Percentiles rank a stretch among this genome's conserved stretches.
Evolutionary conservation across 2,113 vertebrate species (phyloP).

Genomic region (Diadophis punctatus): DNA sequence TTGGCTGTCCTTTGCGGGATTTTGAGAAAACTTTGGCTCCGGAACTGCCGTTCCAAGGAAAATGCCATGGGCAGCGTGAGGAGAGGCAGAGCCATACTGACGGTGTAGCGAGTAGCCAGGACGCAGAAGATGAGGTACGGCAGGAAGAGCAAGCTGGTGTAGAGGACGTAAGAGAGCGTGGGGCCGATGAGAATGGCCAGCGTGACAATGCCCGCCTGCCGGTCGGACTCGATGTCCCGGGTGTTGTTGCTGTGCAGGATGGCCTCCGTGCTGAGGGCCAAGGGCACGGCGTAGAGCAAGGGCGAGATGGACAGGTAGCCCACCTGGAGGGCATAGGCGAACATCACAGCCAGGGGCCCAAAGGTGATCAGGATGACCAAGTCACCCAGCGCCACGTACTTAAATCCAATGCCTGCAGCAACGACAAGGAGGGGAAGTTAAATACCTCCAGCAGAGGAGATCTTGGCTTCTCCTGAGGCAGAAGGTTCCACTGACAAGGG

Average conservation of each 20-base stretch:
- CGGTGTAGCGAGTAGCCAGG: slow-evolving; percentile 88
- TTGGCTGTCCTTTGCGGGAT: slow-evolving; percentile 95
- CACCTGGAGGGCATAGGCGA: slow-evolving; percentile 93
- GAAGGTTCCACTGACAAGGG: background rate
- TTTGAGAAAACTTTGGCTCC: slow-evolving; percentile 83
- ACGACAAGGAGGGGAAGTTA: slow-evolving; percentile 28
- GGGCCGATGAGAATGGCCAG: slow-evolving; percentile 94
- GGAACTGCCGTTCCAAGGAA: slow-evolving; percentile 89
- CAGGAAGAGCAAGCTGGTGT: slow-evolving; percentile 82
- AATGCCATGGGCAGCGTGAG: slow-evolving; percentile 95
- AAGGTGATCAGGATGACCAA: slow-evolving; percentile 97
- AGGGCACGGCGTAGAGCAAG: slow-evolving; percentile 87
- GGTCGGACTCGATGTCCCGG: slow-evolving; percentile 93
- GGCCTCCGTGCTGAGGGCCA: slow-evolving; percentile 94
- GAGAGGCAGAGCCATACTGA: slow-evolving; percentile 92
- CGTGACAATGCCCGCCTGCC: slow-evolving; percentile 91
- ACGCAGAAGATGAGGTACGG: slow-evolving; percentile 91
- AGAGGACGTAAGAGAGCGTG: slow-evolving; percentile 82
- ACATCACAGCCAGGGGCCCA: slow-evolving; percentile 94
- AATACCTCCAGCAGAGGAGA: background rate
- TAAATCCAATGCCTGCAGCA: slow-evolving; percentile 88
- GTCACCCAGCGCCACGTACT: slow-evolving; percentile 94
- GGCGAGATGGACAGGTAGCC: slow-evolving; percentile 89
- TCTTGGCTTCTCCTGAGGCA: background rate
- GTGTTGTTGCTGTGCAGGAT: slow-evolving; percentile 99